Evolutionary conservation across 2,888 invertebrate species (phyloP), one percentile per base, ranked within the genome.

Genomic region (Tiliacea aurago): DNA sequence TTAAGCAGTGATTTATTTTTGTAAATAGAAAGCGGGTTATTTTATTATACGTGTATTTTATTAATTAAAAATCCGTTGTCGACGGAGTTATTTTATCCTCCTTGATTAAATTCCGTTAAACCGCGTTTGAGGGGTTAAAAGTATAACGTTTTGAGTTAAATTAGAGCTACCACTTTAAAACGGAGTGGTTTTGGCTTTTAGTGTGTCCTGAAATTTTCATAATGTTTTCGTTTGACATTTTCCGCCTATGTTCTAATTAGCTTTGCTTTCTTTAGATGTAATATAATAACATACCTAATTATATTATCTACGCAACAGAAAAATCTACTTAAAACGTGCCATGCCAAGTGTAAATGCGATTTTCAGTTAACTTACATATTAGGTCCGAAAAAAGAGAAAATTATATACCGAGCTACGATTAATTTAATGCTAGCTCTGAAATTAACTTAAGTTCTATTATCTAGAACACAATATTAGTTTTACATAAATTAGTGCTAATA

Each of bases 101-200:
- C 84, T 85, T 88, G 85, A 90, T 89, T 88, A 85, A 88, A 88
- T 89, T 88, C 84, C 83, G 51, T 59, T 79, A 65, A 75, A 81
- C 63, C 71, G 55, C 73, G 59, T 76, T 83, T 70, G 61, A 49
- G 28, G 28, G 59, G 70, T 59, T 81, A n/a, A 63, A 65, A 59
- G 45, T 70, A 56, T 45, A 59, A 56, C 33, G 7, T 49, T 74
- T 76, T 64, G 37, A 55, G 28, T 49, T 56, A 28, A 65, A 65
- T 55, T 59, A 15, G 13, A n/a, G n/a, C n/a, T 53, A n/a, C 33
- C 28, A 53, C 28, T 75, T 67, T 9, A 61, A 53, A 53, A 59
- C 13, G 53, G 10, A 41, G 41, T 15, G n/a, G 13, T 53, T 28
- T 23, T 28, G 9, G 9, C 10, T 59, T n/a, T 51, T 45, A 65